Evolutionary conservation across 2,113 vertebrate species (phyloP).

Genomic region (Illadopsis cleaveri): DNA sequence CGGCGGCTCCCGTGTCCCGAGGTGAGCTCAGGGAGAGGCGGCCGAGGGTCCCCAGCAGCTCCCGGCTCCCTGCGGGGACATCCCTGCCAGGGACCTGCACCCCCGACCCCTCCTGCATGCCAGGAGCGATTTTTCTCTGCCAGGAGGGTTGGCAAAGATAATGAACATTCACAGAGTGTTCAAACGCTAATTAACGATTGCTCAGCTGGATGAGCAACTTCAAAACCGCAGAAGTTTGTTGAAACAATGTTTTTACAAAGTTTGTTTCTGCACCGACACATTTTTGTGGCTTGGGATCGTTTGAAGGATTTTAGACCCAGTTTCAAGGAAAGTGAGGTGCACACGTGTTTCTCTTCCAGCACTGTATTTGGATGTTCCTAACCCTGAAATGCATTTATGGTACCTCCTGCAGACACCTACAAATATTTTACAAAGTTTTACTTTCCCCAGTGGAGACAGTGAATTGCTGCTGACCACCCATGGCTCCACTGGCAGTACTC

Average conservation of each 20-base stretch:
- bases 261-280: accelerated
- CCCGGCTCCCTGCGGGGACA: accelerated
- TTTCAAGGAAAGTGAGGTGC: background rate
- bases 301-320: background rate
- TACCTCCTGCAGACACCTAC: background rate
- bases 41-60: background rate
- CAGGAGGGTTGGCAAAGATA: background rate
- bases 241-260: background rate
- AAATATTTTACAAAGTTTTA: background rate
- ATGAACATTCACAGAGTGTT: background rate
- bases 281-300: background rate
- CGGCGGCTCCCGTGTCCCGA: accelerated
- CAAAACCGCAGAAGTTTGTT: background rate
- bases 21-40: accelerated
- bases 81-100: background rate
- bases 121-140: background rate
- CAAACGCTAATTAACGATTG: background rate
- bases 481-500: background rate
- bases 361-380: background rate
- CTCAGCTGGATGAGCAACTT: background rate
- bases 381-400: background rate
- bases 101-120: background rate
- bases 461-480: background rate
- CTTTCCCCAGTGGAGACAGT: background rate
- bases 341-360: background rate